Evolutionary conservation across 1,140 invertebrate genomes (phyloP), one percentile per base, ranked within the genome.

Genomic region (Sitophilus oryzae): DNA sequence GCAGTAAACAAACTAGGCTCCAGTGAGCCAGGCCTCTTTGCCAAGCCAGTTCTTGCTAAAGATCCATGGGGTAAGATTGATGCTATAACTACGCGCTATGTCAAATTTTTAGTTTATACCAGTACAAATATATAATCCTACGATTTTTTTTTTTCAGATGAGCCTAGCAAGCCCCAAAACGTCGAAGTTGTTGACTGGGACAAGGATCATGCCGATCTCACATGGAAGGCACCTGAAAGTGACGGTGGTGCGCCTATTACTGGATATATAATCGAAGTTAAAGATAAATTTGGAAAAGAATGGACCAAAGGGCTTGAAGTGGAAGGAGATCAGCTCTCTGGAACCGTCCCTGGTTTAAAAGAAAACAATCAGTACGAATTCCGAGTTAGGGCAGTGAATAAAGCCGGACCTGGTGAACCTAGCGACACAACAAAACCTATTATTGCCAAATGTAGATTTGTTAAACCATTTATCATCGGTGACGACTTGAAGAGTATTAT

Each of bases 331-430:
- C 77, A 83, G 10, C 78, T 84, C 1, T 70, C 78, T 47, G 88
- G 82, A 6, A 93, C 89, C 1, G 86, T 96, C 41, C 85, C 89
- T 64, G 89, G 90, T 6, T 77, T 99, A 9, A 93, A 94, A 68
- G 95, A 98, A 80, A 93, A 93, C 15, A 83, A 85, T 48, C 89
- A 93, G 58, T 99, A 99, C 65, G 93, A 98, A 76, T 99, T 98
- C 75, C 80, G 96, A 59, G 86, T 99, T 36, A 82, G 90, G 59
- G 96, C 96, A 46, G 84, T 96, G 44, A 98, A 98, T 75, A 94
- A 93, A 71, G 95, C 88, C 48, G 95, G 95, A 42, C 91, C 91
- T 68, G 91, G 94, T 67, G 89, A 92, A 76, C 92, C 93, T 3
- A 96, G 91, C 65, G 89, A 97, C 57, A 83, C 88, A 30, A 96